phyloP scores from a whole-genome alignment of 2,888 invertebrate genomes.

The Ornithoptera alexandrae region DNA sequence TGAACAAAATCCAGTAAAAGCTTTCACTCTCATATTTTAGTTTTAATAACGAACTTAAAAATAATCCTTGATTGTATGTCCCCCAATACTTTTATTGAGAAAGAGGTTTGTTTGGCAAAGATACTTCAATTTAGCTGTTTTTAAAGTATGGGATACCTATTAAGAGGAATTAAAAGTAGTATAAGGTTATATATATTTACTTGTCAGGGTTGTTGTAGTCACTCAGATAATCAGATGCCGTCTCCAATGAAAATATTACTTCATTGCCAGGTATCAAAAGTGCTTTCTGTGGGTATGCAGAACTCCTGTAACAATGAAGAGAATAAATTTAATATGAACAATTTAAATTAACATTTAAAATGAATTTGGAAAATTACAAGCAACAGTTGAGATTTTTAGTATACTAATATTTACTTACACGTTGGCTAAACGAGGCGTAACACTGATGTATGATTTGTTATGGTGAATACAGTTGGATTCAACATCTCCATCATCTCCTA shows the following conservation, averaged over 20 bases:
- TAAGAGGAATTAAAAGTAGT: not conserved
- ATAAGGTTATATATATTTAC: constrained; percentile 39
- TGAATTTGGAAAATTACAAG: too few relatives aligned
- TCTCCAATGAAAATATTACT: constrained; percentile 96
- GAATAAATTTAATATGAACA: not conserved
- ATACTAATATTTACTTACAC: constrained; percentile 41
- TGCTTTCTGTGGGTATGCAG: constrained; percentile 93
- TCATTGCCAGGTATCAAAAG: constrained; percentile 95
- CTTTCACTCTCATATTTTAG: too few relatives aligned
- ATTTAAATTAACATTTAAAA: too few relatives aligned
- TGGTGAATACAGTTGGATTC: constrained; percentile 60
- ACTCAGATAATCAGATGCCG: constrained; percentile 95
- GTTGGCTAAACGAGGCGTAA: constrained; percentile 65
- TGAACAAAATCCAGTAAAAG: not conserved
- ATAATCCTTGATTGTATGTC: too few relatives aligned
- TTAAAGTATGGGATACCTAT: too few relatives aligned
- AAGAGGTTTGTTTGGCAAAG: too few relatives aligned
- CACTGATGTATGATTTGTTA: constrained; percentile 69
- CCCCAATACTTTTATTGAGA: too few relatives aligned
- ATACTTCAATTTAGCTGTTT: too few relatives aligned
- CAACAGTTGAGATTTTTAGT: too few relatives aligned
- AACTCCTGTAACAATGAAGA: constrained; percentile 49
- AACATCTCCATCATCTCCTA: constrained; percentile 54
- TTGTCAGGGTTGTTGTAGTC: constrained; percentile 84
- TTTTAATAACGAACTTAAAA: too few relatives aligned